These are phyloP conservation scores for Danio albolineatus DNA, from an alignment of 2,797 vertebrate genomes.

Conservation along the genomic window DNA sequence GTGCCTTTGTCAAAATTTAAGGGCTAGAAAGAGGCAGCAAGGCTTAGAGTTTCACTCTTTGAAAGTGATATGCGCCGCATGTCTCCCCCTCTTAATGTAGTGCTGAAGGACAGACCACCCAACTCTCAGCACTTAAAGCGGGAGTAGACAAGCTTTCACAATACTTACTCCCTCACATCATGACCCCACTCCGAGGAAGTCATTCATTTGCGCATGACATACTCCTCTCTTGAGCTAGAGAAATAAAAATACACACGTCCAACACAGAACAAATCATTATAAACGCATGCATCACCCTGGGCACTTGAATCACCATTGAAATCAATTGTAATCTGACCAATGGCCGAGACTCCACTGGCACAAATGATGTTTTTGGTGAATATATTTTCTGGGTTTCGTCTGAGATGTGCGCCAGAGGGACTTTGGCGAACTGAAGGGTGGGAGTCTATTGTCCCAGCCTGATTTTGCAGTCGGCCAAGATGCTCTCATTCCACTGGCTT, in stretches of 20 bases:
- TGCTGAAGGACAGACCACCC: slow-evolving; percentile 86
- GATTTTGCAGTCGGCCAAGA: slow-evolving; percentile 63
- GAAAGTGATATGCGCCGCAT: slow-evolving; percentile 84
- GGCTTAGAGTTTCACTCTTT: slow-evolving; percentile 83
- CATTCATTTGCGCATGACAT: slow-evolving; percentile 56
- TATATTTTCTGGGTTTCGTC: slow-evolving; percentile 3
- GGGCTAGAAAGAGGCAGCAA: slow-evolving; percentile 66
- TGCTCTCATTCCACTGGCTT: slow-evolving; percentile 73
- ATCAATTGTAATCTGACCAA: neutral
- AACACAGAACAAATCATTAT: neutral
- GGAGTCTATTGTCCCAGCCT: slow-evolving; percentile 72
- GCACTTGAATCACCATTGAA: neutral
- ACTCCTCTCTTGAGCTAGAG: slow-evolving; percentile 28
- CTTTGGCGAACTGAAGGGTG: slow-evolving; percentile 69
- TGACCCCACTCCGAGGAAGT: slow-evolving; percentile 75
- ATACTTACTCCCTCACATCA: slow-evolving; percentile 70
- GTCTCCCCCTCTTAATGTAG: slow-evolving; percentile 78
- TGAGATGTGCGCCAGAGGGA: slow-evolving; percentile 13
- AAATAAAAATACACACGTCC: slow-evolving; percentile 40
- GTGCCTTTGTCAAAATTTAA: slow-evolving; percentile 81
- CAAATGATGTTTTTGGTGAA: neutral
- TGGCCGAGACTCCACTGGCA: slow-evolving; percentile 18
- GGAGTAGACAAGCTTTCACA: slow-evolving; percentile 72
- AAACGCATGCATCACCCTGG: neutral
- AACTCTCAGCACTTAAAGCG: slow-evolving; percentile 78